These are phyloP conservation scores for Agriotes lineatus DNA, from an alignment of 2,888 invertebrate genomes.

Conservation along the genomic window DNA sequence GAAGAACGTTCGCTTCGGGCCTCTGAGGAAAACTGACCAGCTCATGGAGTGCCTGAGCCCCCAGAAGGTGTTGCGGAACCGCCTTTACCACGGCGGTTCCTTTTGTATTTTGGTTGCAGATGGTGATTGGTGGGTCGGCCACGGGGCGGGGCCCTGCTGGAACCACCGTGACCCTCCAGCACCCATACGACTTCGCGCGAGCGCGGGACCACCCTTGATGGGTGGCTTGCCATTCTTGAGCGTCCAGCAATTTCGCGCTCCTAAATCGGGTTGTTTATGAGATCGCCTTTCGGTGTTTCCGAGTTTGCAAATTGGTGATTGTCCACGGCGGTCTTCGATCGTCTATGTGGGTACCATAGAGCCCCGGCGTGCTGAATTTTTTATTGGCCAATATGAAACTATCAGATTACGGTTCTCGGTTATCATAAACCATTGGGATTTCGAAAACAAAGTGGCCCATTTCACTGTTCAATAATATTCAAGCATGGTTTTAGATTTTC, in stretches of 20 bases:
- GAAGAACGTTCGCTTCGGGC: constrained; percentile 43
- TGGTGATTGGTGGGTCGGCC: constrained; percentile 49
- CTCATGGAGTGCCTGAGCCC: constrained; percentile 49
- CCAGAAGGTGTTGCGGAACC: constrained; percentile 46
- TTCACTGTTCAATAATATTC: no score
- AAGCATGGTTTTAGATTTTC: no score
- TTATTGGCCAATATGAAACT: no score
- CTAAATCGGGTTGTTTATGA: constrained; percentile 7
- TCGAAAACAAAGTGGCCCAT: no score
- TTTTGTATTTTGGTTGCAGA: constrained; percentile 48
- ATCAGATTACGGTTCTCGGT: no score
- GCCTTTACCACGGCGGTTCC: constrained; percentile 49
- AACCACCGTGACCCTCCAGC: constrained; percentile 50
- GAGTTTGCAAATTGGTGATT: constrained; percentile 4
- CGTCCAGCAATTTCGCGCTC: background rate
- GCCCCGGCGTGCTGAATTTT: no score
- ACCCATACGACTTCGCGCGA: constrained; percentile 51
- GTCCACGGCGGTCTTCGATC: no score
- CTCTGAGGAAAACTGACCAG: constrained; percentile 51
- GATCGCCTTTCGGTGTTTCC: background rate
- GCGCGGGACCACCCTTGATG: constrained; percentile 62
- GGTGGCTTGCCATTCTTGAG: constrained; percentile 13
- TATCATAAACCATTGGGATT: no score
- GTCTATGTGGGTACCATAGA: no score
- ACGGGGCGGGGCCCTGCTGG: constrained; percentile 47